Base-by-base conservation (phyloP, 1,140 invertebrate species). In the Zelostemma sp. region DNA sequence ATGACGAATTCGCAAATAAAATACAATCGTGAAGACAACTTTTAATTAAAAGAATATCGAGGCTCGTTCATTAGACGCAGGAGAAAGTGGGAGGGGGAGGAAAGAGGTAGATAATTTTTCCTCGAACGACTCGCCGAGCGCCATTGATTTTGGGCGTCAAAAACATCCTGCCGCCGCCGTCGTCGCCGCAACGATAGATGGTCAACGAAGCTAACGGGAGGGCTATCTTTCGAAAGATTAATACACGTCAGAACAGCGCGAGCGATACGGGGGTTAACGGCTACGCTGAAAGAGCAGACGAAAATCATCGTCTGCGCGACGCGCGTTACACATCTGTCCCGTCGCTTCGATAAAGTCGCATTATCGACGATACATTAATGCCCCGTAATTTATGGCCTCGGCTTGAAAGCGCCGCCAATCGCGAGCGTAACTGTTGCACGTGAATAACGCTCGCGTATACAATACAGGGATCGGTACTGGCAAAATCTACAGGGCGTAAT, bases 341-440 rank as follows among this genome's bases (percentile, higher is more conserved):
- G 55, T 64, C 47, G 43, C 40, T 38, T 35, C 54, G 66, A 77
- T 77, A 75, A 75, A 69, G 68, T 77, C 63, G 65, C 61, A 75
- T 73, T 75, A 75, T 73, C 68, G 64, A 63, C 68, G 63, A 70
- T 67, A 70, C 73, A 75, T 77, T 77, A 73, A 77, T 77, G 72
- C 67, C 9, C 35, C 17, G 35, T 60, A 60, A 67, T 72, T 63
- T 68, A 68, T 68, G 25, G 48, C 28, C 18, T 12, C n/a, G 50
- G 38, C 35, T 56, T 48, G 49, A 28, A 41, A 19, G 25, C 8
- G 9, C 5, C 0, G 35, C 4, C n/a, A n/a, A 6, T 31, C 50
- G 40, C 47, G 38, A 18, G 21, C 12, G 54, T 55, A 58, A 66
- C 53, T 70, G 62, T 66, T 61, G 61, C 56, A 16, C 50, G 9